A percentile compares a stretch with the other conserved stretches of the same genome.
phyloP scores from a whole-genome alignment of 2,797 vertebrate genomes.

The Muraenolepis orangiensis region DNA sequence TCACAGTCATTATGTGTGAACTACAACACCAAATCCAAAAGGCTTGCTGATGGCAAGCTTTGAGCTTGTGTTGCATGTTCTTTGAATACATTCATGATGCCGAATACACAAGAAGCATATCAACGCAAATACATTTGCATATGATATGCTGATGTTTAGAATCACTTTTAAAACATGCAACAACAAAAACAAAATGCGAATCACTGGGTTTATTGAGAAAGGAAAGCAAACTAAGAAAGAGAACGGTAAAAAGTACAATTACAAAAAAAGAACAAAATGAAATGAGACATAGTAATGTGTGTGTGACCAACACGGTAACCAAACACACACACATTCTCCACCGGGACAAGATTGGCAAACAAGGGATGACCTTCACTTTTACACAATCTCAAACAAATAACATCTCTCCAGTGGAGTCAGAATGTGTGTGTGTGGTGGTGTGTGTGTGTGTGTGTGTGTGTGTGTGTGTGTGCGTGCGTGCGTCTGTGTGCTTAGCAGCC shows the following conservation, averaged over 20 bases:
- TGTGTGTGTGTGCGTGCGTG: not conserved
- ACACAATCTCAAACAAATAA: not conserved
- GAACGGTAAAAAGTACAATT: not conserved
- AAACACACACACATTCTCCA: not conserved
- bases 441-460: conserved; percentile 1
- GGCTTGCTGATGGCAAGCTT: too few species aligned
- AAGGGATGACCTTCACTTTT: not conserved
- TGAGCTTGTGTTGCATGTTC: too few species aligned
- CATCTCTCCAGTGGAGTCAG: not conserved
- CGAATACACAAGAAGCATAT: too few species aligned
- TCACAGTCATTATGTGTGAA: too few species aligned
- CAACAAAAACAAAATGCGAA: too few species aligned
- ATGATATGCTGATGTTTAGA: not conserved
- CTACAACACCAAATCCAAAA: too few species aligned
- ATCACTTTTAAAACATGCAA: not conserved
- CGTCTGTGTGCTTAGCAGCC: conserved; percentile 47
- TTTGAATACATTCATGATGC: too few species aligned
- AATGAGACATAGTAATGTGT: not conserved
- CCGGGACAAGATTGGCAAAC: not conserved
- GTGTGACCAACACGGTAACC: not conserved
- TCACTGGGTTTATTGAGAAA: not conserved
- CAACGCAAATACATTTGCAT: too few species aligned
- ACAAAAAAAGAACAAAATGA: not conserved
- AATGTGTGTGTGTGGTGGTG: not conserved
- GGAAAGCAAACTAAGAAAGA: too few species aligned